Evolutionary conservation across 2,797 vertebrate genomes (phyloP), one percentile per base, ranked within the genome.

Genomic region (Oryzias dopingdopingensis): DNA sequence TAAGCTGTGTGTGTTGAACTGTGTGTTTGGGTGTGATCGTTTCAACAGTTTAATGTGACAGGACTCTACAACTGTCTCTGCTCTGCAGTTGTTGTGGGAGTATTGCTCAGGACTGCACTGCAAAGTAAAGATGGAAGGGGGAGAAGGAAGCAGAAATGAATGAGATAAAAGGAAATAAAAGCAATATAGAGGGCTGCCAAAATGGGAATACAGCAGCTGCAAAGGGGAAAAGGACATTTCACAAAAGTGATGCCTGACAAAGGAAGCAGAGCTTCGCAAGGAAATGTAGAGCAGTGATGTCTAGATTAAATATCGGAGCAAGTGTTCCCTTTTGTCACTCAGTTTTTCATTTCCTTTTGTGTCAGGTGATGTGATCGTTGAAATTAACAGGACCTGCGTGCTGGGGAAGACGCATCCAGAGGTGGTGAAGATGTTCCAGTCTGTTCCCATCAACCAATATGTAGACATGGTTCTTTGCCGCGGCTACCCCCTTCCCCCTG

Each of bases 321-420:
- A 12, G 49, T 57, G 32, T 46, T 37, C 17, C 3, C 4, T 17
- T 10, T 4, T 37, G 15, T 74, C 43, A 56, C 17, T 53, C 56
- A 5, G 14, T 68, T 54, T 56, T 49, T 45, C 54, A 52, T 52
- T 52, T 53, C 18, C 0, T 15, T 52, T 40, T 48, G 12, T 62
- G 47, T 50, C 13, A 87, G 97, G 97, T 57, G 97, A 99, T 23
- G 95, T 98, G 59, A 99, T 99, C 4, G 96, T 98, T 56, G 96
- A 98, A 85, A 97, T 98, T 72, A 98, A 99, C 44, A 94, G 96
- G 53, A 90, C 77, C 17, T 97, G 95, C 61, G 97, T 99, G 62
- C 93, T 99, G 56, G 97, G 97, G n/a, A 96, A 98, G 79, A 98
- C 97, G 18, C 97, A 99, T 59, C 96, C 96, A 53, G 96, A 99